phyloP scores from a whole-genome alignment of 2,113 vertebrate genomes.

The Crypturellus undulatus region DNA sequence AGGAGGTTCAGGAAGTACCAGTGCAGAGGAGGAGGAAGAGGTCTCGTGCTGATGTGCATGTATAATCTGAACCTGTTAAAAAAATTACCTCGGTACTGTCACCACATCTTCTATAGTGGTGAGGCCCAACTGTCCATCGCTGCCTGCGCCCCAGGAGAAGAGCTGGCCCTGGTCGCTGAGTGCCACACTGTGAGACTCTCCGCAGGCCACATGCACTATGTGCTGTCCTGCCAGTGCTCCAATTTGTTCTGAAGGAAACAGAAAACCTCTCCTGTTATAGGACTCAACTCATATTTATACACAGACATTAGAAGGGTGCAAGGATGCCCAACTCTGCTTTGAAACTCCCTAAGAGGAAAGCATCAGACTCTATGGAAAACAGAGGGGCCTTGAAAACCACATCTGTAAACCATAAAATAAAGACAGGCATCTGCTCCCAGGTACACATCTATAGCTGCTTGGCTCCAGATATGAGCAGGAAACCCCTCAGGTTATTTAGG shows the following conservation, averaged over 20 bases:
- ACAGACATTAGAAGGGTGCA: rapidly evolving
- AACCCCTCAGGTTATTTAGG: not conserved
- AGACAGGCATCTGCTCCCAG: not conserved
- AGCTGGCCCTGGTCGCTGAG: constrained; percentile 93
- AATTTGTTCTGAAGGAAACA: constrained; percentile 84
- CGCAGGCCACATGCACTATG: constrained; percentile 89
- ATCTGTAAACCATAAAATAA: not conserved
- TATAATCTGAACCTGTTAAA: not conserved
- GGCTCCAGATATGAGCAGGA: not conserved
- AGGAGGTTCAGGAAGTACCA: not conserved
- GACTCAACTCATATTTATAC: not conserved
- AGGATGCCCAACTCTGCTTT: not conserved
- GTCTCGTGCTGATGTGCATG: not conserved
- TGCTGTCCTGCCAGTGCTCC: constrained; percentile 89
- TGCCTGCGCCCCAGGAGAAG: constrained; percentile 93
- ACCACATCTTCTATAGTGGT: constrained; percentile 85
- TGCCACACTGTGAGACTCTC: constrained; percentile 88
- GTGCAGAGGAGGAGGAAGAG: not conserved
- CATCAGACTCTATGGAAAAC: not conserved
- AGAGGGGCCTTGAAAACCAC: not conserved
- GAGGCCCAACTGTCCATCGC: constrained; percentile 91
- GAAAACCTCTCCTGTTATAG: not conserved
- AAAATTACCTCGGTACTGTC: constrained; percentile 87
- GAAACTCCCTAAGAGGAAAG: not conserved
- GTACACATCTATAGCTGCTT: no score